Evolutionary conservation across 2,888 invertebrate species (phyloP), one percentile per base, ranked within the genome.

Genomic region (Cremastobaeus sp.): DNA sequence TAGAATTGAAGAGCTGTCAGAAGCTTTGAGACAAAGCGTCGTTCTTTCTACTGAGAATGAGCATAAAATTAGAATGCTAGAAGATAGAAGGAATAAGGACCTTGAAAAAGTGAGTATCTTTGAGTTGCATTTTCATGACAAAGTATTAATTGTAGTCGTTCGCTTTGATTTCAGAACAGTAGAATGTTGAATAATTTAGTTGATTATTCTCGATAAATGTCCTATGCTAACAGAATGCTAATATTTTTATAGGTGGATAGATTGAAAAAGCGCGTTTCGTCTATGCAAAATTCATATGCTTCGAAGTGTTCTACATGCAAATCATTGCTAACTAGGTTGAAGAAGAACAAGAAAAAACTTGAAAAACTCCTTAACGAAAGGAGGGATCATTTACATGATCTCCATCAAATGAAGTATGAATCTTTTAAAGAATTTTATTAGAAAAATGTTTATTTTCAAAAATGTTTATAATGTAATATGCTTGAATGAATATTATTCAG

Each of bases 11-110:
- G 94, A 94, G 83, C 86, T 95, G 69, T 93, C 95, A 85, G 94
- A 94, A 78, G 96, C 96, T 14, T 89, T 97, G 70, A 91, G 94
- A 70, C 95, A 95, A 86, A 96, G 94, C 74, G 93, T 93, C 60
- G 86, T 91, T 83, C 91, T 94, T 81, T 91, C 92, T n/a, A 90
- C 92, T 1, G 92, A 93, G 77, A 89, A 92, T 74, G 93, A 93
- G 85, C 76, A 66, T 6, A 82, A 78, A 43, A 65, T 82, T 9
- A 78, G 76, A 12, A 54, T 41, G 74, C 92, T 93, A 83, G 92
- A 93, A 84, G 89, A 90, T 79, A 89, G 90, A 80, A 89, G 92
- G 79, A 91, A 90, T 78, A 90, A 90, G 83, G 91, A 92, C 73
- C 88, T 92, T 80, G 91, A 91, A 81, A 92, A 91, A 91, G 93